A percentile compares a stretch with the other conserved stretches of the same genome.
These are phyloP conservation scores for Albula goreensis DNA, from an alignment of 2,113 vertebrate genomes.

Conservation along the genomic window DNA sequence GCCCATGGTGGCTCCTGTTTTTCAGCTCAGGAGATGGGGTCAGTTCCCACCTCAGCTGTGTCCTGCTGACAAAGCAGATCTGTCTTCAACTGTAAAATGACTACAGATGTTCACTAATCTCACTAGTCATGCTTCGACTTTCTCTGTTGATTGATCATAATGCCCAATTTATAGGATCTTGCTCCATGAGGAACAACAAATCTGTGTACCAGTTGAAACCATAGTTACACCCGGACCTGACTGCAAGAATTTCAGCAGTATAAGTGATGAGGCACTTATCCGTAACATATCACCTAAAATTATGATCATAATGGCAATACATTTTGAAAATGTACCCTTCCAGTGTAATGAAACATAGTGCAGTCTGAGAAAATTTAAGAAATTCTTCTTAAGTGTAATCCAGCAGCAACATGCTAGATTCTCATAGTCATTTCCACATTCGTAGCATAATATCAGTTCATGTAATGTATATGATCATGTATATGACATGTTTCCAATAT, in stretches of 20 bases:
- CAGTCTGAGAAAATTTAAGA: too few relatives aligned
- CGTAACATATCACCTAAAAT: not conserved
- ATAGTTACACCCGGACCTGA: not conserved
- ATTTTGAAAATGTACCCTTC: not conserved
- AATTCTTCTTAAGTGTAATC: too few relatives aligned
- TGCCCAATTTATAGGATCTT: not conserved
- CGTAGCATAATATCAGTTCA: too few relatives aligned
- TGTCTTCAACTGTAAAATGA: conserved; percentile 28
- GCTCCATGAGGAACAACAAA: not conserved
- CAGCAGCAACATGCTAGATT: too few relatives aligned
- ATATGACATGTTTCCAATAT: not conserved
- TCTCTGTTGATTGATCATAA: not conserved
- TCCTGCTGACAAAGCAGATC: conserved; percentile 58
- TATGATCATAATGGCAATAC: too few relatives aligned
- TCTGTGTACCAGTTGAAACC: not conserved
- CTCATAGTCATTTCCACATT: too few relatives aligned
- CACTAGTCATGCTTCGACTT: not conserved
- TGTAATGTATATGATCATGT: too few relatives aligned
- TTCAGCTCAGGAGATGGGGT: conserved; percentile 61
- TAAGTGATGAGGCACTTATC: not conserved
- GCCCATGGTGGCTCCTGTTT: conserved; percentile 43
- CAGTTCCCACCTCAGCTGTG: conserved; percentile 61
- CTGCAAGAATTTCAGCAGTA: not conserved
- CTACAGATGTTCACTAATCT: not conserved
- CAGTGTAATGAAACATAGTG: too few relatives aligned